Conservation (phyloP, 2,888 invertebrate species). For the Himalopsyche kuldschensis region DNA sequence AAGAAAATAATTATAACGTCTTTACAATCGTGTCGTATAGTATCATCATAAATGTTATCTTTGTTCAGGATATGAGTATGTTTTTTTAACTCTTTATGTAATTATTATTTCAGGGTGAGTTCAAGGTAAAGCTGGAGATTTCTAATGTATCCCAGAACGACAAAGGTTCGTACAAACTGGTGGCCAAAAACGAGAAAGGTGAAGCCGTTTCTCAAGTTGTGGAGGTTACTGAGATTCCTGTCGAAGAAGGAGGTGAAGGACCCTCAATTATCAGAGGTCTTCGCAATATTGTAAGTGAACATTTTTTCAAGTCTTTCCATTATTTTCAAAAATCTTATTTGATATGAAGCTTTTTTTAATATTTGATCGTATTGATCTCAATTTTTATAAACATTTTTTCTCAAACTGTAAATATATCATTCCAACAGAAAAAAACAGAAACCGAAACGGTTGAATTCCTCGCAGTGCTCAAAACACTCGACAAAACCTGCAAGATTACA, state of each 20-base stretch:
- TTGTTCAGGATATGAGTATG: constrained; percentile 2
- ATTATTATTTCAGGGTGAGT: constrained; percentile 72
- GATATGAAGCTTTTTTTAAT: not conserved
- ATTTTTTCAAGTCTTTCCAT: not conserved
- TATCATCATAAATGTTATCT: too few species aligned
- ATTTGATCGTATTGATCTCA: not conserved
- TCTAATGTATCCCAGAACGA: constrained; percentile 78
- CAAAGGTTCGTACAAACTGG: constrained; percentile 86
- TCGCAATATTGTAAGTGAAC: constrained; percentile 68
- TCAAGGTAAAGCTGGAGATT: constrained; percentile 87
- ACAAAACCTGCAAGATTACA: constrained; percentile 78
- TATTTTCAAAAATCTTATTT: too few species aligned
- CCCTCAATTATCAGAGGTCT: constrained; percentile 80
- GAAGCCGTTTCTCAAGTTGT: constrained; percentile 88
- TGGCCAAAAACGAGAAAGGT: constrained; percentile 91
- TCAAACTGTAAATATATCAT: not conserved
- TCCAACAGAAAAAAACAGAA: constrained; percentile 53
- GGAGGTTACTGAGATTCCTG: constrained; percentile 81
- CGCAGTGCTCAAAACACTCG: constrained; percentile 71
- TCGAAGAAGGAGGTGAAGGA: constrained; percentile 71
- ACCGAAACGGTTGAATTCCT: constrained; percentile 76
- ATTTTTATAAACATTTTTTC: not conserved
- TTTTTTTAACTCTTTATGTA: constrained; percentile 34
- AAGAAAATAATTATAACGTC: too few species aligned
- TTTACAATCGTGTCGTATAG: too few species aligned